Conservation (phyloP, 2,888 invertebrate genomes). For the Erebia aethiops region DNA sequence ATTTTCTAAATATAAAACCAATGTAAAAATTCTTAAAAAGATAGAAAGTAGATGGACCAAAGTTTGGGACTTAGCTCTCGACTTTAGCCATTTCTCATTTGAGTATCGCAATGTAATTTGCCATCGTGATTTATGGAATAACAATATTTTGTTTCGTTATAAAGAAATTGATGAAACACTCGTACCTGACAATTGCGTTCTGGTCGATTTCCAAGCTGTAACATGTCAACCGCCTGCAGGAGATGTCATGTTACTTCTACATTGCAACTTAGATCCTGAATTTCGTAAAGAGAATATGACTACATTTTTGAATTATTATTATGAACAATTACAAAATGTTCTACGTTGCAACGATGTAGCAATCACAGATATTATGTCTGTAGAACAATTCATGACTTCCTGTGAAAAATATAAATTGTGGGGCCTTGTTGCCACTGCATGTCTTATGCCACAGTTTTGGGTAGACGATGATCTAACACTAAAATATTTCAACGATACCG, state of each 20-base stretch:
- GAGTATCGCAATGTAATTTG: slow-evolving; percentile 78
- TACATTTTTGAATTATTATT: slow-evolving; percentile 82
- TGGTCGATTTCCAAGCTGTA: slow-evolving; percentile 88
- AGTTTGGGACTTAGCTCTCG: slow-evolving; percentile 60
- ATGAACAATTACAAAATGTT: slow-evolving; percentile 69
- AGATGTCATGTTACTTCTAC: slow-evolving; percentile 83
- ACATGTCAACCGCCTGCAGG: slow-evolving; percentile 86
- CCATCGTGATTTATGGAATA: slow-evolving; percentile 86
- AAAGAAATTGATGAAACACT: slow-evolving; percentile 47
- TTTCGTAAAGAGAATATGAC: slow-evolving; percentile 76
- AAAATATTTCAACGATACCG: slow-evolving; percentile 70
- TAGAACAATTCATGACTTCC: slow-evolving; percentile 68
- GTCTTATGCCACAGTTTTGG: slow-evolving; percentile 78
- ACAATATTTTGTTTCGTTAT: slow-evolving; percentile 84
- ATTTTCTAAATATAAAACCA: slow-evolving; percentile 60
- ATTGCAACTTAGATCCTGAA: slow-evolving; percentile 76
- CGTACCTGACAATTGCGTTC: slow-evolving; percentile 80
- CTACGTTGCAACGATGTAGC: slow-evolving; percentile 65
- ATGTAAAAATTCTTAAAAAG: slow-evolving; percentile 44
- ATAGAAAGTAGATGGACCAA: slow-evolving; percentile 60
- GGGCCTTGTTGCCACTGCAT: slow-evolving; percentile 82
- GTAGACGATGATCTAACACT: slow-evolving; percentile 77
- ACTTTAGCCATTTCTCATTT: slow-evolving; percentile 55
- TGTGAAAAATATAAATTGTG: slow-evolving; percentile 76
- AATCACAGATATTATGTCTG: slow-evolving; percentile 65